A percentile compares a stretch with the other conserved stretches of the same genome.
These are phyloP conservation scores for Platycheirus albimanus DNA, from an alignment of 2,888 invertebrate species.

Conservation along the genomic window DNA sequence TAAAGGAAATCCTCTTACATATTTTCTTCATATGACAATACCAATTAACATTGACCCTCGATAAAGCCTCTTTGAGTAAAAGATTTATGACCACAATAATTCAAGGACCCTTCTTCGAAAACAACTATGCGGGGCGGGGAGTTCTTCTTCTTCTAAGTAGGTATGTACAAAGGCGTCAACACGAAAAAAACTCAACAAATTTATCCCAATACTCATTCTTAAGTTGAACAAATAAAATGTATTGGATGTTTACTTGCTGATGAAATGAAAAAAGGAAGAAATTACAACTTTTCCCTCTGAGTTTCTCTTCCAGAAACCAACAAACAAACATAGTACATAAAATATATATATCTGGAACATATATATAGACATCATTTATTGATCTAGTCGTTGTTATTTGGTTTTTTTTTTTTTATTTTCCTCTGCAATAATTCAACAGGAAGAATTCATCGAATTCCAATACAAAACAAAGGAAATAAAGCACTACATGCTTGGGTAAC, in stretches of 20 bases:
- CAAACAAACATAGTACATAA: too few species aligned
- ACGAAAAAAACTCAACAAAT: conserved; percentile 10
- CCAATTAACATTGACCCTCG: conserved; percentile 45
- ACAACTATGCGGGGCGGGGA: background rate
- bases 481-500: conserved; percentile 3
- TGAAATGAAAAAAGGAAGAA: conserved; percentile 17
- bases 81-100: conserved; percentile 56
- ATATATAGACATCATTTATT: conserved; percentile 53
- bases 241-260: conserved; percentile 53
- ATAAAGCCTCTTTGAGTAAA: conserved; percentile 25
- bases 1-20: too few species aligned
- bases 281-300: conserved; percentile 31
- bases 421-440: conserved; percentile 58
- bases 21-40: conserved; percentile 19
- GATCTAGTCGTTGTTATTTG: conserved; percentile 29
- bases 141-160: background rate
- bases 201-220: conserved; percentile 44
- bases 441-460: conserved; percentile 38
- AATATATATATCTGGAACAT: too few species aligned
- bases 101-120: too few species aligned
- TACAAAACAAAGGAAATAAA: conserved; percentile 15
- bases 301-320: conserved; percentile 3
- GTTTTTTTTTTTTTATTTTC: conserved; percentile 1
- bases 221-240: conserved; percentile 65
- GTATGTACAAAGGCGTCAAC: conserved; percentile 41